These are phyloP conservation scores for Harpalus rubripes DNA, from an alignment of 2,888 invertebrate species.

Conservation along the genomic window DNA sequence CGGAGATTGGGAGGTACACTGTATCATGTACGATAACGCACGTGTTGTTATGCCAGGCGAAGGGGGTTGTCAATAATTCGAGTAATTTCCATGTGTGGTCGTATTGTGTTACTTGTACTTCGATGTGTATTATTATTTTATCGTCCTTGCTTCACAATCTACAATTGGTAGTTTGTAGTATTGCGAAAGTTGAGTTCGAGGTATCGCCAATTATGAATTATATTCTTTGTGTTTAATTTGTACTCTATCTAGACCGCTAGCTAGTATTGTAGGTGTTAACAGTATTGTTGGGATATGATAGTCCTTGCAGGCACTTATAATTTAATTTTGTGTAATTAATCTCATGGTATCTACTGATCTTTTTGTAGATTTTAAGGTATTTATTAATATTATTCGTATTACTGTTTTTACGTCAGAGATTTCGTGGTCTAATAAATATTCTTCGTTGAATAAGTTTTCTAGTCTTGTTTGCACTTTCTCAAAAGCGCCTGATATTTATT, in stretches of 20 bases:
- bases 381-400: background rate
- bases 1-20: too few relatives aligned
- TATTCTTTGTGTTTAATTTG: background rate
- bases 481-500: background rate
- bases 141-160: background rate
- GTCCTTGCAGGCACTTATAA: background rate
- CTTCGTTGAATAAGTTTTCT: background rate
- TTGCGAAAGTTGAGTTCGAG: background rate
- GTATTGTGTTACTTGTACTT: conserved; percentile 56
- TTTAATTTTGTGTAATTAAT: conserved; percentile 13
- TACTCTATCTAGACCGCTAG: conserved; percentile 3
- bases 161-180: too few relatives aligned
- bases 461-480: background rate
- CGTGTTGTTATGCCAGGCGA: too few relatives aligned
- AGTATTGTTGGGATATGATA: conserved; percentile 15
- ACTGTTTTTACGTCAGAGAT: background rate
- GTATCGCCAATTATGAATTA: conserved; percentile 23
- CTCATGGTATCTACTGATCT: too few relatives aligned
- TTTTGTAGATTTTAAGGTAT: background rate
- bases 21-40: too few relatives aligned
- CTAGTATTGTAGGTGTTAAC: conserved; percentile 29
- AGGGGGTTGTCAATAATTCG: too few relatives aligned
- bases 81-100: too few relatives aligned
- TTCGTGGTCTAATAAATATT: background rate
- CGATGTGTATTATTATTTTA: conserved; percentile 9